Base-by-base conservation (phyloP, 2,888 invertebrate genomes). In the Plagodis pulveraria region DNA sequence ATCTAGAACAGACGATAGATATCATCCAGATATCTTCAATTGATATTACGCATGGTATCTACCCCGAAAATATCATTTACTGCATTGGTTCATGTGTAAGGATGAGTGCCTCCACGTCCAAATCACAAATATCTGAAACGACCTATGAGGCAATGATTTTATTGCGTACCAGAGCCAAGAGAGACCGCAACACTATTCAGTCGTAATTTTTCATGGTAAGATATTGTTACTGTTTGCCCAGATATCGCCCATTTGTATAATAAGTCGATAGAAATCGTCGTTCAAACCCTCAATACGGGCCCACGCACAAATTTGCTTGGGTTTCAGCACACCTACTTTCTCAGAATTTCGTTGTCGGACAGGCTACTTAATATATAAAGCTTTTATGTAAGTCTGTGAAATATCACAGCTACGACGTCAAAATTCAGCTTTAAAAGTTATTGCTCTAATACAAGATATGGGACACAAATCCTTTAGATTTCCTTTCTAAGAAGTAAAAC, bases 161-260 rank as follows among this genome's bases (percentile, higher is more conserved):
- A 86, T 87, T 80, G 79, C 80, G 66, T 70, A 76, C 71, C 67
- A 73, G 75, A 82, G 85, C 86, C 84, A 84, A 86, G 69, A 78
- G 73, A 78, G 76, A 79, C 82, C 84, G 77, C 81, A 78, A 74
- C 77, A 77, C 76, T 78, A 80, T 78, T 73, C 74, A 77, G 74
- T 77, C 80, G 80, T 84, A 84, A 86, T 86, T 84, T 81, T 83
- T 83, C 80, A 81, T 82, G 80, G 82, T 82, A 84, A 86, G 83
- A 84, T 86, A 87, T 82, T 84, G 81, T 83, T 80, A 83, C 77
- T 78, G 75, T 79, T 65, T 77, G 77, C 77, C 80, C 83, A 83
- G 83, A 86, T 87, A 86, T 83, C 78, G 76, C 77, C 84, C 74
- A 81, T 89, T 89, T 87, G 88, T 89, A 89, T 89, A 89, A 89